Evolutionary conservation across 2,888 invertebrate genomes (phyloP), one percentile per base, ranked within the genome.

Genomic region (Pycnomerus fuliginosus): DNA sequence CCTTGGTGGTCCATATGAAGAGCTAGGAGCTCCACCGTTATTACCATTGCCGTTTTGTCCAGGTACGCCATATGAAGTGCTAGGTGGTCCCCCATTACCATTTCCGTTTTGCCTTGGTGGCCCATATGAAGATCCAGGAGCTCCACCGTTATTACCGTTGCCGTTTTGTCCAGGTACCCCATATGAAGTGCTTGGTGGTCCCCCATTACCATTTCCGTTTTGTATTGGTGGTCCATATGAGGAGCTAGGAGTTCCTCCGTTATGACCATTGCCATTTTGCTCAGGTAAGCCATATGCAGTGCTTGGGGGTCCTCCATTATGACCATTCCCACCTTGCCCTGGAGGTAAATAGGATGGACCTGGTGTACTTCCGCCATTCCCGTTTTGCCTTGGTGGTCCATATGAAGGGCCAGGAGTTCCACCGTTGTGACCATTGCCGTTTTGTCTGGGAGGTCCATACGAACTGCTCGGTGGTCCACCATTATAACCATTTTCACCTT

Each of bases 1-100:
- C 3, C 72, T 75, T 41, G 79, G 79, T 25, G 74, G 69, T 3
- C 65, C 67, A 29, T 66, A 68, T 34, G 55, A 58, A 14, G 56
- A 56, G 5, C 61, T 55, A 15, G 64, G 65, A 32, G 50, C 49
- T 14, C 16, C 12, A 27, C 11, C 11, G 15, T 8, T 57, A 31
- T 55, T 53, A 11, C 52, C 56, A 36, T 42, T 43, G 8, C 48
- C 48, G 41, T 53, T 55, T 13, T 27, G 23, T 3, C 3, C 13
- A n/a, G 58, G 60, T 12, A 53, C 35, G 2, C 53, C 50, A 24
- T 58, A 58, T 22, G 48, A 49, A 12, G 53, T 51, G 12, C 41
- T 45, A 1, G n/a, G 31, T 14, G 56, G 49, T 20, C 29, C 30
- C 14, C 14, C 54, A 40, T 54, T 52, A 57, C 58, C 22, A 45